These are phyloP conservation scores for Apamea crenata DNA, from an alignment of 2,888 invertebrate species.

Conservation along the genomic window DNA sequence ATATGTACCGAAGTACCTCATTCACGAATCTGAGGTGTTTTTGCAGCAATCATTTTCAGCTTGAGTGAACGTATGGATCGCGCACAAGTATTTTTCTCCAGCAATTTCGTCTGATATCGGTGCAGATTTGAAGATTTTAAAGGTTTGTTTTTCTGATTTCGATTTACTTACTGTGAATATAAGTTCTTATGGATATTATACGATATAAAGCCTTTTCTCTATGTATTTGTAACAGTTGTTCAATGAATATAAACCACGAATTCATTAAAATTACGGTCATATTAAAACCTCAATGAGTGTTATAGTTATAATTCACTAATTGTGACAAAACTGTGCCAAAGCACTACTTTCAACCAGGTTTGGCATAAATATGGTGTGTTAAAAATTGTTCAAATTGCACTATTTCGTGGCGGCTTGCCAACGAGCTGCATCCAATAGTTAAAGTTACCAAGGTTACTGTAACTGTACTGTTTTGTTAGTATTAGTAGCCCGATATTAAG, in stretches of 20 bases:
- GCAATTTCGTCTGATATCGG: slow-evolving; percentile 36
- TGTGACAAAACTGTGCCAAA: slow-evolving; percentile 57
- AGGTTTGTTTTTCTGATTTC: slow-evolving; percentile 29
- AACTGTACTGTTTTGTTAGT: not conserved
- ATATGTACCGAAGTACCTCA: slow-evolving; percentile 57
- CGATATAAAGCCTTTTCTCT: not conserved
- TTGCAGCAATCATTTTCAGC: slow-evolving; percentile 62
- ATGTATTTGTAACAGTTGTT: not conserved
- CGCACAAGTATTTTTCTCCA: slow-evolving; percentile 34
- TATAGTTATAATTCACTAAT: slow-evolving; percentile 48
- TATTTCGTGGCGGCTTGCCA: slow-evolving; percentile 55
- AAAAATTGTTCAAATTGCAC: slow-evolving; percentile 57
- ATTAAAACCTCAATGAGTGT: slow-evolving; percentile 24
- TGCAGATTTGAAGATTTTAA: slow-evolving; percentile 36
- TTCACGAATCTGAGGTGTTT: slow-evolving; percentile 60
- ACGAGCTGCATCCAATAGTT: slow-evolving; percentile 28
- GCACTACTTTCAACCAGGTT: slow-evolving; percentile 44
- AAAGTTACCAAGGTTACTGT: slow-evolving; percentile 33
- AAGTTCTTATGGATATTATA: not conserved
- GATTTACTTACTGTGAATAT: slow-evolving; percentile 12
- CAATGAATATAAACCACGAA: not conserved
- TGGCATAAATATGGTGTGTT: slow-evolving; percentile 62
- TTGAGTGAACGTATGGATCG: slow-evolving; percentile 47
- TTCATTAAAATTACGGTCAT: slow-evolving; percentile 3
- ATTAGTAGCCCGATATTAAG: not conserved